Base-by-base conservation (phyloP, 1,140 invertebrate genomes). In the Ips nitidus region DNA sequence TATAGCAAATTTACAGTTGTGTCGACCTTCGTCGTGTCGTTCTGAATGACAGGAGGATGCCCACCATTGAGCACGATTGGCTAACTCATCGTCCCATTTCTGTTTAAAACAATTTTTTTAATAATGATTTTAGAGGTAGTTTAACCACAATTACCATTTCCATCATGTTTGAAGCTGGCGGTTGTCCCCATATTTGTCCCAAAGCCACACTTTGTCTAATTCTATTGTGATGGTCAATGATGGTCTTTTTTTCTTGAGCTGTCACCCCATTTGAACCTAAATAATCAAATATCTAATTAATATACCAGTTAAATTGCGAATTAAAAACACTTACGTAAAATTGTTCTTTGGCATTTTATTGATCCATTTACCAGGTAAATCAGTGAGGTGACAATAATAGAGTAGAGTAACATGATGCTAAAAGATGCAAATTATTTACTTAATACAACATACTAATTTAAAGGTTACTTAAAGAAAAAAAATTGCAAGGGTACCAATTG, bases 51-150 rank as follows among this genome's bases (percentile, higher is more conserved):
- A 95, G 57, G 88, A 87, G 70, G 92, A 87, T 0, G 93, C 89
- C 91, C 93, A 94, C 74, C 86, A 84, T 77, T 95, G 93, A 4
- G 94, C 93, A 52, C 88, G 83, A 2, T 83, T 80, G 7, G 94
- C 94, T 67, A 96, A 82, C 78, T 94, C 91, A 55, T 94, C 90
- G 78, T 95, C 93, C 94, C 94, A 95, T 75, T 88, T 83, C 90
- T 91, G 69, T 42, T 78, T 81, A 70, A 75, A 52, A 63, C 22
- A 22, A 22, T 22, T 22, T 22, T 22, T 22, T 22, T 22, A 22
- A 6, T 22, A 22, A 22, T 22, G 22, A 22, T 22, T 22, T 22
- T 22, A 22, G 22, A 22, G 22, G 22, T 22, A 22, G 22, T 22
- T 22, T 22, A 22, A 22, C 22, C 22, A 22, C 22, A 22, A 22